Conservation (phyloP, 2,113 vertebrate species). For the Scortum barcoo region DNA sequence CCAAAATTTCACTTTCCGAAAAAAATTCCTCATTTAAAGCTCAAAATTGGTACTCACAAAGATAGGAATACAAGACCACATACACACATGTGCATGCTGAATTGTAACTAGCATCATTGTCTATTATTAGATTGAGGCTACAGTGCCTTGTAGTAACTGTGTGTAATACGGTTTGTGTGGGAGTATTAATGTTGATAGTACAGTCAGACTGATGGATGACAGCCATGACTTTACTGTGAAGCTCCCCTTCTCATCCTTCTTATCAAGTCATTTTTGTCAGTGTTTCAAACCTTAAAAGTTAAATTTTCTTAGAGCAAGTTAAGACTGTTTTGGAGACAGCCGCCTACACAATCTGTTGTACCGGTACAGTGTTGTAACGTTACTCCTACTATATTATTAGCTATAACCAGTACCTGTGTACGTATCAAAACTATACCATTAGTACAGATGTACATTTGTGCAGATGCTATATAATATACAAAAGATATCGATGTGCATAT, state of each 20-base stretch:
- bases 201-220: conserved; percentile 30
- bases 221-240: background rate
- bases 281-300: background rate
- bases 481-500: background rate
- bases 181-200: conserved; percentile 23
- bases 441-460: no score
- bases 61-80: background rate
- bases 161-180: conserved; percentile 29
- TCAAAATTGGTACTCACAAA: background rate
- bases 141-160: background rate
- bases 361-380: background rate
- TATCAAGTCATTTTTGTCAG: background rate
- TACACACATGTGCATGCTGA: background rate
- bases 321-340: no score
- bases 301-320: background rate
- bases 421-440: background rate
- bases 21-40: background rate
- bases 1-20: background rate
- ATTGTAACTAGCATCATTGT: background rate
- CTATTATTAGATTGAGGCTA: conserved; percentile 1
- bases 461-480: no score
- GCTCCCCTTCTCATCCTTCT: no score
- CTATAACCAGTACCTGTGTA: no score
- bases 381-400: background rate
- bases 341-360: background rate